Conservation (phyloP, 2,888 invertebrate genomes). For the Drosophila maculinotata region DNA sequence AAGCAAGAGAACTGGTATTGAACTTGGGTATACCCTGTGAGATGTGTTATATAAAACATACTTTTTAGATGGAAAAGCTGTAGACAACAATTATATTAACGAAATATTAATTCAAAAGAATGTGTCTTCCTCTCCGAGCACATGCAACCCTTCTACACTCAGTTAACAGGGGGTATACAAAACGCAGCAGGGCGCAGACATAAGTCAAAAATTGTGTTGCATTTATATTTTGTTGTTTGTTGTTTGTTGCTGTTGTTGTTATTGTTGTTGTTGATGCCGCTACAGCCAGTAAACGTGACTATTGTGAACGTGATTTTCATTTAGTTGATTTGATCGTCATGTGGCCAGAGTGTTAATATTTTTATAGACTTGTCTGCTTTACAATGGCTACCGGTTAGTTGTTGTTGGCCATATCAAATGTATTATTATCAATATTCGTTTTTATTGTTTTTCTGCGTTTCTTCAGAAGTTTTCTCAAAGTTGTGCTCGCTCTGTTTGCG, state of each 20-base stretch:
- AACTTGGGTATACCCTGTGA: constrained; percentile 12
- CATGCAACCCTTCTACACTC: no score
- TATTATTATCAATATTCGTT: constrained; percentile 42
- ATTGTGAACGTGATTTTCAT: constrained; percentile 55
- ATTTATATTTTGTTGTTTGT: constrained; percentile 33
- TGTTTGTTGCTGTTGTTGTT: background rate
- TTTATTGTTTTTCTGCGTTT: constrained; percentile 23
- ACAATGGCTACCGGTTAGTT: constrained; percentile 23
- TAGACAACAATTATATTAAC: no score
- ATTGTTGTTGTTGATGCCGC: constrained; percentile 12
- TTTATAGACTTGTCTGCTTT: constrained; percentile 41
- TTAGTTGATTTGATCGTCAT: constrained; percentile 36
- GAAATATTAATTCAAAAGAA: no score
- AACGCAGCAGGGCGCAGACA: constrained; percentile 15
- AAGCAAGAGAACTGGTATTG: no score
- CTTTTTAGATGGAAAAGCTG: no score
- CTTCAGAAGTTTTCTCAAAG: constrained; percentile 23
- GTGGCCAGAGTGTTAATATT: constrained; percentile 63
- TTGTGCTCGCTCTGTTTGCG: constrained; percentile 2
- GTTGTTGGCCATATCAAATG: constrained; percentile 30
- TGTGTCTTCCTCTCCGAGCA: no score
- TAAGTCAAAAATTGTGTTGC: constrained; percentile 52
- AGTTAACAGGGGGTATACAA: constrained; percentile 14
- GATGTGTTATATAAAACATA: no score
- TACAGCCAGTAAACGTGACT: constrained; percentile 72